Conservation (phyloP, 53 echinoderm and acorn worm genomes). For the Arbacia lixula region DNA sequence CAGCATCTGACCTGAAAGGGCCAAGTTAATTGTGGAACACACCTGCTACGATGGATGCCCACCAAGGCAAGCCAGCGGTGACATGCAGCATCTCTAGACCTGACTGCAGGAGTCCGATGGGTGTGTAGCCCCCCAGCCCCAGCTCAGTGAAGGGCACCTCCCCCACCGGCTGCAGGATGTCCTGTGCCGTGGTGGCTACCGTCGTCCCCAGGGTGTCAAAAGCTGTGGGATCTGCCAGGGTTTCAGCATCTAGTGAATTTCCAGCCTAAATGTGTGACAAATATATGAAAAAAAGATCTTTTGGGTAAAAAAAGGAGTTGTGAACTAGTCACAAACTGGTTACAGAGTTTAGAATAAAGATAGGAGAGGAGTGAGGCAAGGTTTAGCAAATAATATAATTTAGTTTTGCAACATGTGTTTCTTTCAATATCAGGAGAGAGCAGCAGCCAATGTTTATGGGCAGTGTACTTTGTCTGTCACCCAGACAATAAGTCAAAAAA, state of each 20-base stretch:
- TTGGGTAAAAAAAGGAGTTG: too few relatives aligned
- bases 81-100: constrained; percentile 84
- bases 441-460: too few relatives aligned
- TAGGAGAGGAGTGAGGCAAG: not conserved
- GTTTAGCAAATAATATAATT: too few relatives aligned
- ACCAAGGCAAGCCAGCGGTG: constrained; percentile 93
- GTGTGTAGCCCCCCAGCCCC: constrained; percentile 83
- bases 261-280: constrained; percentile 30
- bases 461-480: too few relatives aligned
- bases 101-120: constrained; percentile 82
- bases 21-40: too few relatives aligned
- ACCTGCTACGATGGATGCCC: constrained; percentile 90
- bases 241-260: constrained; percentile 14
- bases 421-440: not conserved
- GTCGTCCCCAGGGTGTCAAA: not conserved
- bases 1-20: too few relatives aligned
- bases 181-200: constrained; percentile 76
- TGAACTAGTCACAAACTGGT: too few relatives aligned
- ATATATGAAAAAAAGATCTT: too few relatives aligned
- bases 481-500: too few relatives aligned
- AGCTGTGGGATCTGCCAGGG: constrained; percentile 16
- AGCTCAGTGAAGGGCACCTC: constrained; percentile 93
- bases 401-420: too few relatives aligned
- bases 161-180: constrained; percentile 87
- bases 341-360: too few relatives aligned